phyloP scores from a whole-genome alignment of 2,797 vertebrate genomes.

The Microchirus variegatus region DNA sequence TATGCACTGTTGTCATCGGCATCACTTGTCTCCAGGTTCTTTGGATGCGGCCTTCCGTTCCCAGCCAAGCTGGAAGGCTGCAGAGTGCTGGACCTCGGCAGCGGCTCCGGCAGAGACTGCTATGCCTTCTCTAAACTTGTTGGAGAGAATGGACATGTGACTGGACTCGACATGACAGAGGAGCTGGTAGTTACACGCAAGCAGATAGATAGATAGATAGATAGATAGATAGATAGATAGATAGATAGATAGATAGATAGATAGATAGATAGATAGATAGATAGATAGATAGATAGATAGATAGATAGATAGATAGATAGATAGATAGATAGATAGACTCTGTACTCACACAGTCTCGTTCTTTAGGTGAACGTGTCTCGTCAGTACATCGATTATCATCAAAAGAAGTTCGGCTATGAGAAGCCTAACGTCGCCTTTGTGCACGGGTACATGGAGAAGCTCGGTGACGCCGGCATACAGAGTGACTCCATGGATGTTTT shows the following conservation, averaged over 20 bases:
- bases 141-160: conserved; percentile 82
- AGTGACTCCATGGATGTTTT: conserved; percentile 74
- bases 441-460: conserved; percentile 81
- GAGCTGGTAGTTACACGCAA: conserved; percentile 82
- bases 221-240: too few species aligned
- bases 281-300: too few species aligned
- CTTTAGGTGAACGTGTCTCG: conserved; percentile 65
- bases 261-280: too few species aligned
- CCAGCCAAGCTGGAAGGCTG: conserved; percentile 84
- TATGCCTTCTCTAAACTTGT: conserved; percentile 88
- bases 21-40: conserved; percentile 79
- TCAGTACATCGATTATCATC: conserved; percentile 78
- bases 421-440: conserved; percentile 77
- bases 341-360: not conserved
- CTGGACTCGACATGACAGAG: conserved; percentile 87
- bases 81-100: conserved; percentile 87
- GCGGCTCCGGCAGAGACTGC: conserved; percentile 88
- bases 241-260: too few species aligned
- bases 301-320: too few species aligned
- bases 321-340: too few species aligned
- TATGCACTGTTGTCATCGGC: too few species aligned
- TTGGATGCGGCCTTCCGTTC: conserved; percentile 88
- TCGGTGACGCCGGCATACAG: conserved; percentile 73
- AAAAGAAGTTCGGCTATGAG: conserved; percentile 75
- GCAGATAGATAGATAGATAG: too few species aligned